Evolutionary conservation across 2,797 vertebrate species (phyloP), one percentile per base, ranked within the genome.

Genomic region (Siniperca undulata): DNA sequence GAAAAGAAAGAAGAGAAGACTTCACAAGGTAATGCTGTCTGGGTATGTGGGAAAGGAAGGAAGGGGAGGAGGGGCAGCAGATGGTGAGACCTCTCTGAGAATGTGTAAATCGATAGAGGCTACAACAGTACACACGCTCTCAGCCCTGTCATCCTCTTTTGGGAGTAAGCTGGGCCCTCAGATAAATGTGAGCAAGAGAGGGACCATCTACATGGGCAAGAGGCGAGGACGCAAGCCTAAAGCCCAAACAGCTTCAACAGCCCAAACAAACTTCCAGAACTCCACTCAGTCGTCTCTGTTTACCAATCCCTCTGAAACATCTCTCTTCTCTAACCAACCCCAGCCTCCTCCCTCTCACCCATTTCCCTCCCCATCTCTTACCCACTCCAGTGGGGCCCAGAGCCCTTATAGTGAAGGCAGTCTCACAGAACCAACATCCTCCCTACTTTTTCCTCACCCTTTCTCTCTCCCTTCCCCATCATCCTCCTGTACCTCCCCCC

Each of bases 171-270:
- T 99, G 69, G 98, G 97, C 72, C 98, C 98, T 91, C 99, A 99
- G 87, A 99, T 99, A 91, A 99, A 99, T 9, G 98, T 99, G 66
- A 99, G 99, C 93, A 99, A 99, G 94, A 97, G 98, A 95, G 99
- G 98, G 74, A 99, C 99, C 1, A 99, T 99, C 92, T 99, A 99
- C 85, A 99, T 99, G 96, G 99, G 99, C 83, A 99, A 99, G 86
- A 97, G 98, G 85, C 95, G 99, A 91, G 99, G 99, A 42, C 96
- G 98, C 70, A 99, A 99, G 84, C 99, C 99, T 3, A 99, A 99
- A 94, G 95, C 95, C 64, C 93, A 93, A 67, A 86, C 88, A 0
- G 62, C 81, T 3, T 17, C 52, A 24, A 34, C 68, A 11, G 27
- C 34, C n/a, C 80, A 82, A 74, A 68, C 66, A 61, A 87, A 56